Evolutionary conservation across 2,888 invertebrate genomes (phyloP), one percentile per base, ranked within the genome.

Genomic region (Lepidocyrtoides sp.): DNA sequence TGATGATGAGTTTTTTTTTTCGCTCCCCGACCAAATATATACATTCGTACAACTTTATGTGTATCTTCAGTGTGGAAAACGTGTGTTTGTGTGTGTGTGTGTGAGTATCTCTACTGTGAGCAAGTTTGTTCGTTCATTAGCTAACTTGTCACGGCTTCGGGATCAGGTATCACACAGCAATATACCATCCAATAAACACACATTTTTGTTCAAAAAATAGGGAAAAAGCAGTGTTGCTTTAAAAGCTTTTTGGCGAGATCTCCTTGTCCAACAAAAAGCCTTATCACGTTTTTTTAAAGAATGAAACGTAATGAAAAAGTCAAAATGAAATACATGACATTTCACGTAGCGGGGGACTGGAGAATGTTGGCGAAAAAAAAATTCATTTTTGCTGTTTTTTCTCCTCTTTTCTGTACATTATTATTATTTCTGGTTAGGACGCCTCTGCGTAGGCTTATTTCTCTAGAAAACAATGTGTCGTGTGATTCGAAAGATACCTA

Each of bases 291-390:
- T 75, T 75, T 48, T n/a, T n/a, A n/a, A n/a, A 48, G 29, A 66
- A 66, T 75, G 75, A 75, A 44, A 84, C 69, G 57, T 77, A 88
- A 88, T 88, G 89, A 89, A 79, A 88, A 81, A 89, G 82, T 89
- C 69, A 41, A 89, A 57, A 89, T 89, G 89, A 89, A 89, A 89
- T 89, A 89, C 89, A 82, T 89, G 89, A 89, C 89, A 82, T 82
- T 82, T 72, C 60, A 89, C 88, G 51, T 79, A 41, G 89, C 82
- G 89, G 89, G 89, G 72, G 89, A 82, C 89, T 89, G 72, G 89
- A 89, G 29, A 88, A 29, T 48, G 41, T 88, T 88, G 32, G 87
- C 87, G 66, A n/a, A n/a, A n/a, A 88, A 87, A 84, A 83, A 41
- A 63, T 1, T 17, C 0, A 44, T 1, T 83, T 44, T 63, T 60